phyloP scores from a whole-genome alignment of 2,888 invertebrate species.

The Chloroclysta siterata region DNA sequence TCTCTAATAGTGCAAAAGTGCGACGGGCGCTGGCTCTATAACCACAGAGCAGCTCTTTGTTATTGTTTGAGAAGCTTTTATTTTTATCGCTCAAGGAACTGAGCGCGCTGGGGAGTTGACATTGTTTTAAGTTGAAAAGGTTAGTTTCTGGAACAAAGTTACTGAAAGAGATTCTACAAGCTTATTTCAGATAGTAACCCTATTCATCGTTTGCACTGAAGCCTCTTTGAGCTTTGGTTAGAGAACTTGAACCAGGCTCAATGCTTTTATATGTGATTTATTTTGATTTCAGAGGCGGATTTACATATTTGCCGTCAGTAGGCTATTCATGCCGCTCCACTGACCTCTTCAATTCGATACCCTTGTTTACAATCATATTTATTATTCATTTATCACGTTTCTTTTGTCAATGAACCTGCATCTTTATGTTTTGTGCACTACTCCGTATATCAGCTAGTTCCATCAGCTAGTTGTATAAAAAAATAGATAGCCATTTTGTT shows the following conservation, averaged over 20 bases:
- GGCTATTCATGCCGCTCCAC: too few relatives aligned
- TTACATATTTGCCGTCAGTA: too few relatives aligned
- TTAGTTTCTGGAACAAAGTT: constrained; percentile 37
- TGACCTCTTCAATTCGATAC: too few relatives aligned
- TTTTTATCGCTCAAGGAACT: constrained; percentile 48
- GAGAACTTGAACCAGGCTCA: not conserved
- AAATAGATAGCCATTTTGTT: too few relatives aligned
- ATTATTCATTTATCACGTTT: too few relatives aligned
- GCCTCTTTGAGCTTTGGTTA: constrained; percentile 14
- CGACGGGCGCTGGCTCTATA: constrained; percentile 10
- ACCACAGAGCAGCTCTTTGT: constrained; percentile 47
- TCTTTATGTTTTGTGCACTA: too few relatives aligned
- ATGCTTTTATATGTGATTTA: not conserved
- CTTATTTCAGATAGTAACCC: constrained; percentile 23
- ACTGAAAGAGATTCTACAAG: constrained; percentile 35
- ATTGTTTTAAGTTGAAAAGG: constrained; percentile 41
- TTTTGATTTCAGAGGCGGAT: not conserved
- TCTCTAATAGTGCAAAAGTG: constrained; percentile 1
- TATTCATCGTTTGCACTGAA: constrained; percentile 16
- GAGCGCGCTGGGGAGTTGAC: constrained; percentile 34
- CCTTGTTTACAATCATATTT: too few relatives aligned
- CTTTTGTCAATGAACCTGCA: too few relatives aligned
- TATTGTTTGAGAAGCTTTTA: constrained; percentile 55
- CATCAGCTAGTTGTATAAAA: too few relatives aligned
- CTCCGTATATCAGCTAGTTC: too few relatives aligned